Evolutionary conservation across 2,888 invertebrate genomes (phyloP).

Genomic region (Ectemnius lituratus): DNA sequence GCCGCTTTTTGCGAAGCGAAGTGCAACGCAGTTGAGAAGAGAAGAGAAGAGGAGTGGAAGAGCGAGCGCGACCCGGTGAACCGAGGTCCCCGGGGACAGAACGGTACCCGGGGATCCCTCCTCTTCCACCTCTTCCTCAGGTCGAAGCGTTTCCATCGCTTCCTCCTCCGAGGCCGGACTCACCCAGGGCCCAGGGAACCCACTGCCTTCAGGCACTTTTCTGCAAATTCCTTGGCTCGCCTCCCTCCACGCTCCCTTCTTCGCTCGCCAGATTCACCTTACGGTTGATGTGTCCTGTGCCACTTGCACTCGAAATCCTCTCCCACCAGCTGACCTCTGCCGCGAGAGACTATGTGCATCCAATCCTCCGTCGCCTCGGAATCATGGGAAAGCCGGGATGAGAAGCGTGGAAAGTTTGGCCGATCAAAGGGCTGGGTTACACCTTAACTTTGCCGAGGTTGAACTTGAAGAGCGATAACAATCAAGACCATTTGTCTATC

Average conservation of each 20-base stretch:
- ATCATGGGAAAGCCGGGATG: too few species aligned
- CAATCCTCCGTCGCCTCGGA: too few species aligned
- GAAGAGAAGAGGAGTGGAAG: constrained; percentile 32
- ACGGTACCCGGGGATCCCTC: constrained; percentile 60
- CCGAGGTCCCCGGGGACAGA: constrained; percentile 63
- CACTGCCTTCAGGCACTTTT: constrained; percentile 24
- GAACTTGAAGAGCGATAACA: too few species aligned
- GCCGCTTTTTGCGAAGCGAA: background rate
- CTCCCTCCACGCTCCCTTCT: constrained; percentile 37
- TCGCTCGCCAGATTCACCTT: constrained; percentile 12
- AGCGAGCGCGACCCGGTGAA: constrained; percentile 65
- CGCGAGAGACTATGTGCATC: too few species aligned
- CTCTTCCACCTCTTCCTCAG: constrained; percentile 28
- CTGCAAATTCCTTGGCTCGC: constrained; percentile 36
- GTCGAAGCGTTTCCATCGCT: constrained; percentile 14
- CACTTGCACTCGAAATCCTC: constrained; percentile 20
- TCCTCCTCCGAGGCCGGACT: constrained; percentile 22
- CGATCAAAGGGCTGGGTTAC: too few species aligned
- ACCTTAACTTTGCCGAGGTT: too few species aligned
- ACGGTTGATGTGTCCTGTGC: constrained; percentile 20
- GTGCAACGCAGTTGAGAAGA: constrained; percentile 3
- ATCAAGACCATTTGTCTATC: too few species aligned
- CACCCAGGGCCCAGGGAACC: constrained; percentile 34
- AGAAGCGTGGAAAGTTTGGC: too few species aligned
- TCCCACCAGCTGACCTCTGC: background rate